Conservation (phyloP, 2,797 vertebrate genomes). For the Pseudomugil tenellus region DNA sequence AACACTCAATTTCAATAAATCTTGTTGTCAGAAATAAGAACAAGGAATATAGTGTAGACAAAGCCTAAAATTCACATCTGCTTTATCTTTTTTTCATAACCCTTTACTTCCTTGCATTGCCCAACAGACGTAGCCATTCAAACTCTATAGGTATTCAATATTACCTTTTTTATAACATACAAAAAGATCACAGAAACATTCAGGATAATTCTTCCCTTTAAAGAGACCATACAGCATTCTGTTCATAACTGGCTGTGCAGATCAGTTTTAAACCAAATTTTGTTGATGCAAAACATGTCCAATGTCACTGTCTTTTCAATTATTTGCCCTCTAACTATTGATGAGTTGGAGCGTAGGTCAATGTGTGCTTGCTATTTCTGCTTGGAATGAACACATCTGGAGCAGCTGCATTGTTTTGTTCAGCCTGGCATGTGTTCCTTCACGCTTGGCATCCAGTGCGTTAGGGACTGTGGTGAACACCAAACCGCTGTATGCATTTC, state of each 20-base stretch:
- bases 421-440: constrained; percentile 49
- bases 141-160: not conserved
- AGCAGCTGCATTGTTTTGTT: constrained; percentile 51
- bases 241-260: not conserved
- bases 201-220: not conserved
- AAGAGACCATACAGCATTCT: not conserved
- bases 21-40: too few species aligned
- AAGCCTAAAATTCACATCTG: too few species aligned
- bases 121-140: not conserved
- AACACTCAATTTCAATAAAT: too few species aligned
- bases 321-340: constrained; percentile 13
- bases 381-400: constrained; percentile 34
- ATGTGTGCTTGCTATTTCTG: constrained; percentile 8
- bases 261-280: not conserved
- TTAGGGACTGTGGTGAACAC: constrained; percentile 49
- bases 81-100: not conserved
- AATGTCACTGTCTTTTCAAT: not conserved
- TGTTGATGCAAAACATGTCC: constrained; percentile 1
- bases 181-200: not conserved
- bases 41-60: too few species aligned
- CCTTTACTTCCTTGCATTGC: not conserved
- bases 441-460: constrained; percentile 53
- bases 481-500: constrained; percentile 49
- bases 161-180: not conserved
- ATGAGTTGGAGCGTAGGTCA: constrained; percentile 30